Evolutionary conservation across 92 coral and sea anemone species (phyloP).

Genomic region (Bergia puertoricense): DNA sequence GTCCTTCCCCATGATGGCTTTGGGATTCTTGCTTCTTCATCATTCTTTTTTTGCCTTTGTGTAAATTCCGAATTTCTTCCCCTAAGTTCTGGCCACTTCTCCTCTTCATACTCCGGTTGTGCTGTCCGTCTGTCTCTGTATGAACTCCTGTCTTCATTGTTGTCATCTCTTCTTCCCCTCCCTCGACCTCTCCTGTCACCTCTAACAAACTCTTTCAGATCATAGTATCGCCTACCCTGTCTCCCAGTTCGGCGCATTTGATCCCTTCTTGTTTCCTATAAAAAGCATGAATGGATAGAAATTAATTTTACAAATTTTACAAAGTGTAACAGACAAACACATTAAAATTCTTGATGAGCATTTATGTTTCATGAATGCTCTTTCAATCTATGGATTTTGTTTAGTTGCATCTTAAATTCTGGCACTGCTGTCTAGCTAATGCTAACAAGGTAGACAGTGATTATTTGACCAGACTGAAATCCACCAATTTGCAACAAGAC

Average conservation of each 20-base stretch:
- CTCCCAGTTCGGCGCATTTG: constrained; percentile 69
- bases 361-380: too few species aligned
- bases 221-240: constrained; percentile 66
- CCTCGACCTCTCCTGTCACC: constrained; percentile 52
- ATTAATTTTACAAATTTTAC: too few species aligned
- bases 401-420: too few species aligned
- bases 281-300: background rate
- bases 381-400: too few species aligned
- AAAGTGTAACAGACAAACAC: too few species aligned
- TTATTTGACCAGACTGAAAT: background rate
- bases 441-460: too few species aligned
- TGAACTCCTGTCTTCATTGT: constrained; percentile 18
- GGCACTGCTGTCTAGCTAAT: too few species aligned
- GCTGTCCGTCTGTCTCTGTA: constrained; percentile 26
- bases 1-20: constrained; percentile 23
- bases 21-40: constrained; percentile 21
- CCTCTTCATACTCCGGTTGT: background rate
- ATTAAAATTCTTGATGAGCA: too few species aligned
- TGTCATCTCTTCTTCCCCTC: constrained; percentile 29
- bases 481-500: too few species aligned
- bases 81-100: background rate
- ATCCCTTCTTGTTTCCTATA: constrained; percentile 45
- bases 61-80: background rate
- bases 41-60: background rate
- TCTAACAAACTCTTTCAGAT: constrained; percentile 71